Evolutionary conservation across 2,888 invertebrate genomes (phyloP).

Genomic region (Cephus spinipes): DNA sequence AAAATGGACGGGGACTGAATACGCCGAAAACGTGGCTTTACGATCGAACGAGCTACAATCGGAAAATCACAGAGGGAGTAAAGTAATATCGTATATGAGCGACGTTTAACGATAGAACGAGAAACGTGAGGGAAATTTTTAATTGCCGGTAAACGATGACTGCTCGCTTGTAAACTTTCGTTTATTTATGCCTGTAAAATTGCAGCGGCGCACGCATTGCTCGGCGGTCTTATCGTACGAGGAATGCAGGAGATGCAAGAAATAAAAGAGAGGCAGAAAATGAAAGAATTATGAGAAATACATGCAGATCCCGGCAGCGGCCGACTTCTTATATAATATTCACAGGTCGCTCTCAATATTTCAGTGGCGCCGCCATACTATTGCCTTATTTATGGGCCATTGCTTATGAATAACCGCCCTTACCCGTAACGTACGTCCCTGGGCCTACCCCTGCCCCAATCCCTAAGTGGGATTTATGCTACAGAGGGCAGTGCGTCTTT

Average conservation of each 20-base stretch:
- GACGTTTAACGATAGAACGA: neutral
- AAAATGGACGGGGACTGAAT: neutral
- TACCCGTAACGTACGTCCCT: constrained; percentile 24
- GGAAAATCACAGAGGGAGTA: neutral
- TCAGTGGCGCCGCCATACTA: constrained; percentile 47
- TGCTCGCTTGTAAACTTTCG: neutral
- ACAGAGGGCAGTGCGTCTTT: neutral
- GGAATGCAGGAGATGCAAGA: neutral
- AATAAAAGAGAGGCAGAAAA: neutral
- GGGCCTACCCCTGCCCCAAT: neutral
- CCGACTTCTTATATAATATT: constrained; percentile 42
- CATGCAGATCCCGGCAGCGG: neutral
- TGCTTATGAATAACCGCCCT: constrained; percentile 63
- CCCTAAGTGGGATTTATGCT: constrained; percentile 52
- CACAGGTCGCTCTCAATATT: constrained; percentile 58
- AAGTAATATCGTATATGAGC: neutral
- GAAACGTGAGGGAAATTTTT: neutral
- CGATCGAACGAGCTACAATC: neutral
- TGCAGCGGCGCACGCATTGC: neutral
- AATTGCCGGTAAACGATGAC: neutral
- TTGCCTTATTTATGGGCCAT: constrained; percentile 63
- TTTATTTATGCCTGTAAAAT: neutral
- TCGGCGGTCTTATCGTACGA: neutral
- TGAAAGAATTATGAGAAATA: neutral
- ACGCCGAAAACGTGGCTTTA: neutral